phyloP scores from a whole-genome alignment of 2,797 vertebrate species.

The Ispidina picta region DNA sequence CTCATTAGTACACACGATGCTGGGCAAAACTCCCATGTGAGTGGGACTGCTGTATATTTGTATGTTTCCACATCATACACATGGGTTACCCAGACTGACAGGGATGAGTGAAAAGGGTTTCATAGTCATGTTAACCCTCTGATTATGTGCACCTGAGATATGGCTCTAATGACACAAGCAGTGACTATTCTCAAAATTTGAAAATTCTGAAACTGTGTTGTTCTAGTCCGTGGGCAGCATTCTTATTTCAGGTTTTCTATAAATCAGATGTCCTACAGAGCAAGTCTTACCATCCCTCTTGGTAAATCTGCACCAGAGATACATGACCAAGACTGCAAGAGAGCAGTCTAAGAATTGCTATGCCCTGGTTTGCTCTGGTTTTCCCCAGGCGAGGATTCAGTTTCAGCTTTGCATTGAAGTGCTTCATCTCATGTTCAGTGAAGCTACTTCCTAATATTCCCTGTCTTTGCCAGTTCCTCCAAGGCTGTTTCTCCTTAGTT shows the following conservation, averaged over 20 bases:
- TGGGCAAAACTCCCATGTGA: background rate
- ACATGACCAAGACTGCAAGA: background rate
- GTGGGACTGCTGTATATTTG: background rate
- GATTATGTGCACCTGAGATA: background rate
- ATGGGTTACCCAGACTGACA: background rate
- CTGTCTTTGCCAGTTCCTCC: background rate
- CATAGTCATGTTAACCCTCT: background rate
- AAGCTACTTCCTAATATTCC: background rate
- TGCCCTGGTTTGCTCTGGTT: background rate
- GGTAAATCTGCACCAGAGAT: background rate
- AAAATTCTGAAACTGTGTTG: background rate
- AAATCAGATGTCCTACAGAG: background rate
- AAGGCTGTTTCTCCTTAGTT: constrained; percentile 53
- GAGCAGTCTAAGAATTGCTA: background rate
- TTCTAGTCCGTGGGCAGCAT: background rate
- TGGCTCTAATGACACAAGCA: background rate
- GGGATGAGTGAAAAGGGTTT: background rate
- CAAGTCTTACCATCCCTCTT: background rate
- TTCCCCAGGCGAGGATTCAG: background rate
- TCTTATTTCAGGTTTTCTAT: background rate
- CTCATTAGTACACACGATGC: background rate
- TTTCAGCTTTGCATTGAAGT: background rate
- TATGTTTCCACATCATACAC: background rate
- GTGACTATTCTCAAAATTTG: background rate
- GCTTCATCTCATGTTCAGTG: background rate